Evolutionary conservation across 2,888 invertebrate species (phyloP), one percentile per base, ranked within the genome.

Genomic region (Phorcus lineatus): DNA sequence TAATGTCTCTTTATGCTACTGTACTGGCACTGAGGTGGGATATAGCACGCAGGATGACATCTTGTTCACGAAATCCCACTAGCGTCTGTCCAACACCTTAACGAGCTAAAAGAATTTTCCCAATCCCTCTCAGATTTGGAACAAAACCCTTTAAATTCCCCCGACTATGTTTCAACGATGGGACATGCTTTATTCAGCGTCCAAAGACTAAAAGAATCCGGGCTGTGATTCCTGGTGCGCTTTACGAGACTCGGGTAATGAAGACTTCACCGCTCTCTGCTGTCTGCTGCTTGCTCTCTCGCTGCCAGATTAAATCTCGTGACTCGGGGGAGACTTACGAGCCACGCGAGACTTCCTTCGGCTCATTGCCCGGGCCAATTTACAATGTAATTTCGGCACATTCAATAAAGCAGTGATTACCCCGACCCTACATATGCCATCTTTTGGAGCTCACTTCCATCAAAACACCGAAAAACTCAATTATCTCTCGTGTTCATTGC

Each of bases 401-500:
- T 77, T 80, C 81, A 82, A 82, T 85, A 82, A 83, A 80, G 78
- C 55, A 24, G 55, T 83, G 83, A 83, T 85, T 83, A 83, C 82
- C 76, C 77, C 76, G 74, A 81, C 80, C 81, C 81, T 83, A 83
- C 83, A 83, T 83, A 83, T 81, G 85, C 82, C 85, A 85, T 83
- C 81, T 83, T 83, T 82, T 76, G 54, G 79, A 81, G 77, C 79
- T 75, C 79, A 36, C 76, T 80, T 75, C 83, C 75, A 82, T 83
- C 85, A 78, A 79, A 57, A 82, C 82, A 85, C 78, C 81, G 79
- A 83, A 85, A 78, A 85, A 85, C 85, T 82, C 83, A 85, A 85
- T 85, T 85, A 85, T 85, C 83, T 77, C 77, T 62, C 82, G 83
- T 79, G 85, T 81, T 83, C 83, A 78, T 79, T 55, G 85, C 81